Base-by-base conservation (phyloP, 2,113 vertebrate species). In the Rafetus swinhoei region DNA sequence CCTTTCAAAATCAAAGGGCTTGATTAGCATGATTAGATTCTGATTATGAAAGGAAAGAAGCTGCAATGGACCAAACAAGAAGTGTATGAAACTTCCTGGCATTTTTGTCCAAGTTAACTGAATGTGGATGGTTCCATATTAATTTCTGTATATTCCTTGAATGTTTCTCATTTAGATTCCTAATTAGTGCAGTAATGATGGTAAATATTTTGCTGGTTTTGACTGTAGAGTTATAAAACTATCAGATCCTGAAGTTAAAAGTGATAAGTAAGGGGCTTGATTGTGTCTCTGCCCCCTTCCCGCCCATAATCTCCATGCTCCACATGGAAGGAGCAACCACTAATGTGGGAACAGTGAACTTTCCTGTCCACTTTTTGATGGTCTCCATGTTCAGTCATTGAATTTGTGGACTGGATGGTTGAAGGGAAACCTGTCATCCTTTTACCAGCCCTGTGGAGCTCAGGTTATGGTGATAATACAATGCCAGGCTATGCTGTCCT, bases 341-440 rank as follows among this genome's bases (percentile, higher is more conserved):
- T n/a, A n/a, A 14, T 35, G 50, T 55, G 0, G 0, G 1, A 12
- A 14, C 21, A 53, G 13, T 39, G 81, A 1, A 0, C 19, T 12
- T 60, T 14, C 45, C 29, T 3, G 13, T 59, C 0, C 39, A 56
- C 29, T 69, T 0, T 0, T 82, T 83, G 35, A 25, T 1, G 29
- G 81, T 24, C 45, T 90, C 10, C 13, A 24, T 77, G 52, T 16
- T 45, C 12, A n/a, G 11, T 69, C 39, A 83, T n/a, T 69, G n/a
- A 25, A 81, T 57, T 24, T 84, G 65, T 54, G 29, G 86, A 69
- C 89, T 3, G 25, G 13, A 1, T 62, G 60, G 60, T 6, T 62
- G 60, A 15, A 14, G 12, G 59, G 59, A 62, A 62, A 62, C 27
- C 27, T 18, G 32, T 24, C 12, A 3, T 91, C 79, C 56, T 60